Evolutionary conservation across 2,113 vertebrate genomes (phyloP).

Genomic region (Dermatemys mawii): DNA sequence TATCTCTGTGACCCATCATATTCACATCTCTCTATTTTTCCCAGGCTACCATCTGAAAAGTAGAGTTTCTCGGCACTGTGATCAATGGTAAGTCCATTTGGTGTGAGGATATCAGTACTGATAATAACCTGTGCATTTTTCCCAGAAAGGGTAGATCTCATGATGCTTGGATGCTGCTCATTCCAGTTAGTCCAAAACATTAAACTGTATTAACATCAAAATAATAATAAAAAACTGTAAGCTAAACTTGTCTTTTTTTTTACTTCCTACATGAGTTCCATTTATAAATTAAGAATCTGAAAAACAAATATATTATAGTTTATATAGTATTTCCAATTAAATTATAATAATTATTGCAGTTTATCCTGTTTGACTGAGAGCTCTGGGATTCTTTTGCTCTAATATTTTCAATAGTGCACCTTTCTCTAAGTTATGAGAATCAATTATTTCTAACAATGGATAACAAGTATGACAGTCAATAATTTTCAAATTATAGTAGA

Average conservation of each 20-base stretch:
- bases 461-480: neutral
- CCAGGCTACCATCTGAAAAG: constrained; percentile 94
- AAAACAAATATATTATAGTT: neutral
- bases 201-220: constrained; percentile 82
- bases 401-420: neutral
- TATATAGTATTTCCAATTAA: neutral
- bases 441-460: neutral
- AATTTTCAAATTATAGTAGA: neutral
- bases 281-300: neutral
- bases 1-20: constrained; percentile 94
- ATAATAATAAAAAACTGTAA: constrained; percentile 36
- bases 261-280: constrained; percentile 41
- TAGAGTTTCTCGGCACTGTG: constrained; percentile 95
- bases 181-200: constrained; percentile 99
- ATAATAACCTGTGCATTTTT: constrained; percentile 92
- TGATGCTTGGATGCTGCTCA: constrained; percentile 96
- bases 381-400: neutral
- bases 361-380: neutral
- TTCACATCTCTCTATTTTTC: constrained; percentile 97
- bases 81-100: constrained; percentile 96
- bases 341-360: neutral
- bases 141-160: constrained; percentile 92
- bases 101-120: constrained; percentile 92
- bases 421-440: neutral
- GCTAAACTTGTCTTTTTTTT: constrained; percentile 40